Conservation (phyloP, 2,113 vertebrate genomes). For the Cochlearius cochlearius region DNA sequence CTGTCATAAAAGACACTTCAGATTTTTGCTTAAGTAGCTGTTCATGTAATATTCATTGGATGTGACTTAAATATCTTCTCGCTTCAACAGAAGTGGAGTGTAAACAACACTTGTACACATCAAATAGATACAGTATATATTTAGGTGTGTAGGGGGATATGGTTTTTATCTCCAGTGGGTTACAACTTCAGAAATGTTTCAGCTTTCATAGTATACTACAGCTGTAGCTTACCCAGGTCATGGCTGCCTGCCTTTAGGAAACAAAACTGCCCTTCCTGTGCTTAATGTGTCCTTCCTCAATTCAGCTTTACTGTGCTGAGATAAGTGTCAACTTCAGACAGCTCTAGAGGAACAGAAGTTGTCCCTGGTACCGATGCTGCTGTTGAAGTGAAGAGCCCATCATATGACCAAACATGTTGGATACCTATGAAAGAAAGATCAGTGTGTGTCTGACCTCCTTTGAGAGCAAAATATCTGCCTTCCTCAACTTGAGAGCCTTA, state of each 20-base stretch:
- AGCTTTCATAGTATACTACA: not conserved
- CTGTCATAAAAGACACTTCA: not conserved
- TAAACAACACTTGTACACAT: conserved; percentile 21
- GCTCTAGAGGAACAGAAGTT: not conserved
- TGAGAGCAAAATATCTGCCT: not conserved
- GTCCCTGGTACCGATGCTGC: not conserved
- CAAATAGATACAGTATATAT: not conserved
- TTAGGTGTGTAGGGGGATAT: not conserved
- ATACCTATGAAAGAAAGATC: not conserved
- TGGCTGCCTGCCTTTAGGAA: not conserved
- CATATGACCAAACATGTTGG: not conserved
- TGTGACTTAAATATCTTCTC: not conserved
- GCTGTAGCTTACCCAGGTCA: not conserved
- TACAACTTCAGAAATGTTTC: not conserved
- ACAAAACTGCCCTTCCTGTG: not conserved
- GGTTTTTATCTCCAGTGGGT: not conserved
- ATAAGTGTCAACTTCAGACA: not conserved
- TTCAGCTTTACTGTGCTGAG: not conserved
- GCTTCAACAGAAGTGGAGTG: not conserved
- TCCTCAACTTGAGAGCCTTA: not conserved
- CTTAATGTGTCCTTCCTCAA: not conserved
- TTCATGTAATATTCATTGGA: conserved; percentile 34
- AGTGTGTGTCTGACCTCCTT: not conserved
- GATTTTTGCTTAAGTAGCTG: not conserved
- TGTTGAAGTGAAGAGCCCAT: not conserved